These are phyloP conservation scores for Pygoscelis adeliae DNA, from an alignment of 2,113 vertebrate genomes.

Conservation along the genomic window DNA sequence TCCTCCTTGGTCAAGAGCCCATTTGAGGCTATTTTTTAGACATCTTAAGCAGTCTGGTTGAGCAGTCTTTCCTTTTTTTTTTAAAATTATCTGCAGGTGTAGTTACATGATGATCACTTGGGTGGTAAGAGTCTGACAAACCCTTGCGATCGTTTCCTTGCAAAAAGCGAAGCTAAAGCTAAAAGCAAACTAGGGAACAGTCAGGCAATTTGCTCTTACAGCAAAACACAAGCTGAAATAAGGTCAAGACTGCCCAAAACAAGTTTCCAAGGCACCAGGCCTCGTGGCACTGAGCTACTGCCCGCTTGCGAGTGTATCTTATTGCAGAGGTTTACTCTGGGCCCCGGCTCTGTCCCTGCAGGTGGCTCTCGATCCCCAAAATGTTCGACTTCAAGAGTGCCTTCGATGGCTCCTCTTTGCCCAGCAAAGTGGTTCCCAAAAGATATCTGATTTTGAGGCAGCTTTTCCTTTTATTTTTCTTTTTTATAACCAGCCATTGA, in stretches of 20 bases:
- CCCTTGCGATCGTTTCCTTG: neutral
- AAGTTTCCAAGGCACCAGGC: neutral
- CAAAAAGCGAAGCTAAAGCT: neutral
- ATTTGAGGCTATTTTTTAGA: neutral
- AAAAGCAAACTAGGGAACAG: neutral
- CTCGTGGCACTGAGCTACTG: neutral
- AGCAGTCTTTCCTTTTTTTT: neutral
- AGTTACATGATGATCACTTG: neutral
- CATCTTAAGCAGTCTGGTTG: neutral
- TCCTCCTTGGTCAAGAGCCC: neutral
- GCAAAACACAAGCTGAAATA: neutral
- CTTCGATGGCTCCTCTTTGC: neutral
- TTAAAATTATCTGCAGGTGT: neutral
- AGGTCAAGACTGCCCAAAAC: neutral
- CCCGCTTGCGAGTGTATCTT: neutral
- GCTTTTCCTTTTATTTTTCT: neutral
- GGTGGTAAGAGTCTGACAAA: neutral
- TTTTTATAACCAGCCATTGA: neutral
- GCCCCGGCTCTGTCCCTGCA: neutral
- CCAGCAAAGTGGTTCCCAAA: neutral
- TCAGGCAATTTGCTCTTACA: neutral
- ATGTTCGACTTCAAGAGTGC: neutral
- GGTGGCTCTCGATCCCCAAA: neutral
- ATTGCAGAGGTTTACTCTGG: neutral
- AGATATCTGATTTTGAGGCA: neutral